Evolutionary conservation across 2,113 vertebrate species (phyloP), one percentile per base, ranked within the genome.

Genomic region (Rhynchopsitta pachyrhyncha): DNA sequence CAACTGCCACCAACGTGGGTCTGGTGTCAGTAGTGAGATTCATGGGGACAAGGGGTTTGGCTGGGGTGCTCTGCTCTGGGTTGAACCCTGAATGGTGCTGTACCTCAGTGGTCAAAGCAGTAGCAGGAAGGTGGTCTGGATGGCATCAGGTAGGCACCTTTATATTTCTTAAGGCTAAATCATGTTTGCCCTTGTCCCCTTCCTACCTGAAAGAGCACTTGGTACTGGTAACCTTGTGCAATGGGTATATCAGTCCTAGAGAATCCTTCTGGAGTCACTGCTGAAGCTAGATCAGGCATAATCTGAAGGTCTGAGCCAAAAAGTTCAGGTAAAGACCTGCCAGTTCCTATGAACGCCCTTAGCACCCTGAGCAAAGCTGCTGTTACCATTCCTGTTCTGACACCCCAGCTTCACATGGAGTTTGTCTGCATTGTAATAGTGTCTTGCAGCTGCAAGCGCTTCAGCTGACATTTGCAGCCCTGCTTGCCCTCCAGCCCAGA

Each of bases 21-120:
- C 33, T 57, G 67, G 1, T 10, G 17, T 12, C 28, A 17, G 15
- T 62, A 60, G 16, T 0, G 2, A 31, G 13, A 7, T 27, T 42
- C 33, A 37, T 8, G 25, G 57, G 16, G 42, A 15, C 24, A 24
- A 47, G 44, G 31, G 20, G 10, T 33, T 46, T 35, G 39, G 3
- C 52, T 60, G 33, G 59, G 39, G n/a, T 50, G 46, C 29, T 42
- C 44, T 83, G 62, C 28, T 60, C 53, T 1, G 2, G 19, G 28
- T 19, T 52, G 27, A 27, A 37, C 73, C n/a, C 47, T 1, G 2
- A 47, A 5, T 16, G 24, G 2, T 49, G 42, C 37, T 0, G 0
- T 33, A 13, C 63, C 6, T 4, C 10, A 16, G 19, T 17, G 10
- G 6, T 82, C 42, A 47, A 27, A 89, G 42, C 2, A 11, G 24